Percentiles rank a stretch among this genome's conserved stretches.
These are phyloP conservation scores for Holcopasites calliopsidis DNA, from an alignment of 1,140 invertebrate species.

Conservation along the genomic window DNA sequence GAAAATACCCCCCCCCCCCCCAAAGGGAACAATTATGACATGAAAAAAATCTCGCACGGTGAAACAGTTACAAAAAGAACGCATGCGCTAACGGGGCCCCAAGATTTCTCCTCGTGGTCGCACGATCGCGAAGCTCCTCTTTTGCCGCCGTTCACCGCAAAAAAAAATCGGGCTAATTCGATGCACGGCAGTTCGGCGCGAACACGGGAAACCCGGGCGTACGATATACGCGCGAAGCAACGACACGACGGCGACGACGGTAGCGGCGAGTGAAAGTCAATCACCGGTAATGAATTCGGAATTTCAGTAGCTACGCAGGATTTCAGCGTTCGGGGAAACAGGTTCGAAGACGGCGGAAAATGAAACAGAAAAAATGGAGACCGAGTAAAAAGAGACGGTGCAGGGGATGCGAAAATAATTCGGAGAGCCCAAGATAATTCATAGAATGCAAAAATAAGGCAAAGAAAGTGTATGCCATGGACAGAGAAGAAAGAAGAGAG, in stretches of 20 bases:
- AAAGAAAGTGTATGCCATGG: too few relatives aligned
- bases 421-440: not conserved
- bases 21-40: not conserved
- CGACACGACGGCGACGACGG: conserved; percentile 6
- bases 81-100: not conserved
- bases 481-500: not conserved
- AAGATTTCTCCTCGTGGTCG: not conserved
- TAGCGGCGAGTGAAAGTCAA: conserved; percentile 56
- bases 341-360: conserved; percentile 18
- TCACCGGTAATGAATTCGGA: conserved; percentile 61
- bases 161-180: conserved; percentile 26
- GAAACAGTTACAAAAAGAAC: not conserved
- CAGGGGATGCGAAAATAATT: conserved; percentile 4
- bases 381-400: not conserved
- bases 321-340: conserved; percentile 23
- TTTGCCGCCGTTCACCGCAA: not conserved
- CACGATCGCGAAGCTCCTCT: not conserved
- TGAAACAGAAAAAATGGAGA: not conserved
- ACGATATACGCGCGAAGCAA: conserved; percentile 31
- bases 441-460: not conserved
- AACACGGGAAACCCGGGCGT: not conserved
- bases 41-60: not conserved
- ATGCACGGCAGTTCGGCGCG: not conserved
- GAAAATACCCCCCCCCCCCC: too few relatives aligned
- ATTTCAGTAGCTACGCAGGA: conserved; percentile 51